Base-by-base conservation (phyloP, 1,140 invertebrate genomes). In the Paracyclopina nana region DNA sequence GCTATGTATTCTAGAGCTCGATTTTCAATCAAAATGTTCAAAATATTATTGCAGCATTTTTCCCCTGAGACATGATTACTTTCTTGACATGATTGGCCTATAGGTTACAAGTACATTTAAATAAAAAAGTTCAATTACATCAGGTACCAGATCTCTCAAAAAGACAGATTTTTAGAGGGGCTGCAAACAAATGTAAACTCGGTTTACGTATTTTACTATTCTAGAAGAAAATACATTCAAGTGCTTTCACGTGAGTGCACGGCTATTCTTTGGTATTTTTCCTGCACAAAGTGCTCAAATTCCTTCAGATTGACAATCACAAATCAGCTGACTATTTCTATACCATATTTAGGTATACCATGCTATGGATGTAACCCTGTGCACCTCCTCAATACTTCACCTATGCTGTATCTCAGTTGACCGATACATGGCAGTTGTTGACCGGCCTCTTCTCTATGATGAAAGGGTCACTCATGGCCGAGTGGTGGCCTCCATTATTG, bases 341-440 rank as follows among this genome's bases (percentile, higher is more conserved):
- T 14, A 31, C 8, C 34, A 38, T 38, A n/a, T 38, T 20, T 20
- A 38, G 34, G 9, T 38, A n/a, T 38, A 38, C 20, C 34, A 38
- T 20, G 34, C 34, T 16, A 38, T 38, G 34, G 67, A 69, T 54
- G 63, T 68, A 2, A 66, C 65, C 57, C 66, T 63, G 41, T 68
- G 66, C 63, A 84, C 86, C 9, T 85, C 86, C 25, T 87, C 82
- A 57, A 90, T 91, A 56, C 69, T 90, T 11, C 90, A 91, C 65
- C 70, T 91, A 48, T 91, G 86, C 61, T 82, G 86, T 61, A 83
- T 86, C 60, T 82, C 79, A 54, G 72, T 88, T 26, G 85, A 91
- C 63, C 67, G 84, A 42, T 90, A 86, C 63, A 81, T 82, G 62
- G 84, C 86, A 18, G 91, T 92, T 43, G 88, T 6, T 56, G 56